These are phyloP conservation scores for Tribolium freemani DNA, from an alignment of 2,888 invertebrate genomes.

Conservation along the genomic window DNA sequence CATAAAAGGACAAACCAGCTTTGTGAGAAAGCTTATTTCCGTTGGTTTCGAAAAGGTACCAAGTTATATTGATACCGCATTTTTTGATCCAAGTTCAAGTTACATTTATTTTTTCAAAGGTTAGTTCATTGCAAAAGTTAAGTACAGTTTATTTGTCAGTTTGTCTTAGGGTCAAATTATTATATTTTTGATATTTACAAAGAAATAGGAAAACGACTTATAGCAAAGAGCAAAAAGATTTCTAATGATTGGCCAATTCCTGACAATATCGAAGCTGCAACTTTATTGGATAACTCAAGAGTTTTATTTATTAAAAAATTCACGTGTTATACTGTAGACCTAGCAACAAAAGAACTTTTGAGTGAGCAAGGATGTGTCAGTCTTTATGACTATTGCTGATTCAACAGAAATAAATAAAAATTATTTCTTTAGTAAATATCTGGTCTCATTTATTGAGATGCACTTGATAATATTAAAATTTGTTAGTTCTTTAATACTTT, in stretches of 20 bases:
- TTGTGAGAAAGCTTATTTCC: conserved; percentile 2
- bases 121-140: conserved; percentile 29
- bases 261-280: conserved; percentile 42
- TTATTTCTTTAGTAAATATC: too few species aligned
- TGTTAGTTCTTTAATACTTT: too few species aligned
- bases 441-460: too few species aligned
- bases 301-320: conserved; percentile 27
- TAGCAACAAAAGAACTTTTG: conserved; percentile 1
- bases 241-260: conserved; percentile 44
- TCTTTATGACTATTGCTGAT: conserved; percentile 1
- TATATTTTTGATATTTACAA: background rate
- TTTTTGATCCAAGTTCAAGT: conserved; percentile 23
- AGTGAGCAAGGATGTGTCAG: background rate
- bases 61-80: conserved; percentile 34
- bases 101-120: conserved; percentile 47
- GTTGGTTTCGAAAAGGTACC: conserved; percentile 31
- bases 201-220: background rate
- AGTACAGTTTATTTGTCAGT: background rate
- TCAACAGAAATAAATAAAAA: background rate
- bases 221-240: conserved; percentile 33
- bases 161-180: conserved; percentile 2
- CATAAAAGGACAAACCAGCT: background rate
- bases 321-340: conserved; percentile 7
- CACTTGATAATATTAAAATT: too few species aligned
- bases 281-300: conserved; percentile 16